Evolutionary conservation across 2,797 vertebrate species (phyloP), one percentile per base, ranked within the genome.

Genomic region (Micrastur ruficollis): DNA sequence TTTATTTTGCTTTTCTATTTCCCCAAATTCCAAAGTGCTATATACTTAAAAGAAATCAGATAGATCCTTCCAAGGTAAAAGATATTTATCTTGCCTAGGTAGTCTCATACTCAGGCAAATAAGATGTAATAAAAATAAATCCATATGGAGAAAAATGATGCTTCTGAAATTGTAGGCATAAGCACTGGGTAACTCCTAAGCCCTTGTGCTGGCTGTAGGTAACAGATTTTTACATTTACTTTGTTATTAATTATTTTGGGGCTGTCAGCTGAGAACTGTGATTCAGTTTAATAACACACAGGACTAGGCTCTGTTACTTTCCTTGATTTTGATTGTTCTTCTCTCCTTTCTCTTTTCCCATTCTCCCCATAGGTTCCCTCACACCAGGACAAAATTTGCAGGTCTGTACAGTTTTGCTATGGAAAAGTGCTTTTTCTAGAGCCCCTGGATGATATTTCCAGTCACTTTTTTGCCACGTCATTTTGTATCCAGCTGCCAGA

Each of bases 401-500:
- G 49, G 31, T 87, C 63, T 81, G 32, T 63, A 50, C 34, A 75
- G 8, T 36, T 95, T 83, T 81, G 26, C 66, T 75, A 22, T 36
- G 63, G 85, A 75, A 81, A 78, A 91, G 52, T 13, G 71, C 15
- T 86, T 95, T 93, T 81, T 91, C 47, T 70, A 53, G 81, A 75
- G 75, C 58, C 66, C 42, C 81, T 94, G 79, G 66, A 79, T 91
- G 96, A 80, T 95, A 88, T 89, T 96, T 94, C 63, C 58, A 86
- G 90, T 94, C 73, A 74, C 85, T 82, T 93, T 92, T 87, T 90
- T 92, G 93, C 91, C 81, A 90, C 36, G 10, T 95, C 63, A 70
- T 95, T 97, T 97, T 97, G 83, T 91, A 85, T 93, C 56, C 90
- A 88, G 85, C 97, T 97, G 96, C 93, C 94, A 93, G 90, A 81